Evolutionary conservation across 2,113 vertebrate genomes (phyloP).

Genomic region (Orthonyx spaldingii): DNA sequence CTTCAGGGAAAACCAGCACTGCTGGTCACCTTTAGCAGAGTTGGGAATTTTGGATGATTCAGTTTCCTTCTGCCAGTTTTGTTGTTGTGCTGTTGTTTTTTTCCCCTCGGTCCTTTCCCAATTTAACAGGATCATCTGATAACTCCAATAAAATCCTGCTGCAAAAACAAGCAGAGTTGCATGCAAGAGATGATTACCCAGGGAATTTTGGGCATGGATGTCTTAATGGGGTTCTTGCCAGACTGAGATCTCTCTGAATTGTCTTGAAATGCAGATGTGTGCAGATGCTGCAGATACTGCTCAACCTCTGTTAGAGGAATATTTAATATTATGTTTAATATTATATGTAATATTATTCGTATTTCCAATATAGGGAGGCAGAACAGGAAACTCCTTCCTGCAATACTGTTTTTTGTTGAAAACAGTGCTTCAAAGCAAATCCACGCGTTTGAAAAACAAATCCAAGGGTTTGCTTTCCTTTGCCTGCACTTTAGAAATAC

Average conservation of each 20-base stretch:
- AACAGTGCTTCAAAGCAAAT: background rate
- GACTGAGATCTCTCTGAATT: background rate
- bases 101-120: background rate
- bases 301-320: background rate
- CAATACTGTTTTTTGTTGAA: background rate
- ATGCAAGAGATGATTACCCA: background rate
- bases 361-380: fast-evolving
- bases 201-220: background rate
- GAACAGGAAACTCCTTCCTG: background rate
- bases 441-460: background rate
- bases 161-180: background rate
- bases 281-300: background rate
- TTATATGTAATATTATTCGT: background rate
- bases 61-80: background rate
- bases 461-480: background rate
- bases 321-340: too few species aligned
- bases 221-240: background rate
- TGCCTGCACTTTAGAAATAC: constrained; percentile 1
- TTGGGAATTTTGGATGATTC: background rate
- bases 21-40: constrained; percentile 22
- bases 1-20: background rate
- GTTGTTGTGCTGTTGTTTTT: background rate
- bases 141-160: background rate
- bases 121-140: background rate
- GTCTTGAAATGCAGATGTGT: background rate